Base-by-base conservation (phyloP, 2,113 vertebrate species). In the Mixornis gularis region DNA sequence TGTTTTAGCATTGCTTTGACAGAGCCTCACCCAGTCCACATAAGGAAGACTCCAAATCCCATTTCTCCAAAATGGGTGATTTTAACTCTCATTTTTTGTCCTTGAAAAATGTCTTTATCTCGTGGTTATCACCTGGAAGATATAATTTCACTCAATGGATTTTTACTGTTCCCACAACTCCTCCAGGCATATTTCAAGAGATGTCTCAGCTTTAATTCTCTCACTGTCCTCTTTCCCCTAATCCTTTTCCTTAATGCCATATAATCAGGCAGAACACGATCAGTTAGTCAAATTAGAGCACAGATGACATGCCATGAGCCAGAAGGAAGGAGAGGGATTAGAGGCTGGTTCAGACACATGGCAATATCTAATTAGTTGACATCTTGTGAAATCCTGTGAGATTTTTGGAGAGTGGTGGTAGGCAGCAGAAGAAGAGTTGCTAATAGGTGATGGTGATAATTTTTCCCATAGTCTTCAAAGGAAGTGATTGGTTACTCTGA, bases 261-360 rank as follows among this genome's bases (percentile, higher is more conserved):
- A 82, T 65, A 65, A 92, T 77, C 65, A 91, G n/a, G 34, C 19
- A 90, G 83, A 92, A 79, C 65, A 71, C 18, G 25, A 84, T 58
- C 79, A 81, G 77, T 69, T 79, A 95, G 59, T 74, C 62, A 94
- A 90, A 94, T 84, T 80, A 71, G 65, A 89, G 62, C 0, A 0
- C 65, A 85, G 89, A 94, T 89, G 80, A 95, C 29, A 84, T 55
- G 79, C 73, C 49, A 43, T 78, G 66, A 90, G 87, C 62, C 77
- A 90, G 79, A 85, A 94, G 62, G 86, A 93, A 73, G 36, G 79
- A 86, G 25, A 82, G 19, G 48, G 71, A 94, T 89, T 91, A 89
- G 55, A 90, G 25, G 32, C 66, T 93, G 65, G 63, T 82, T 72
- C 83, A 92, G 32, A 81, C n/a, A 81, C 20, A 73, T 79, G 66